Conservation (phyloP, 2,888 invertebrate species). For the Eupithecia subfuscata region DNA sequence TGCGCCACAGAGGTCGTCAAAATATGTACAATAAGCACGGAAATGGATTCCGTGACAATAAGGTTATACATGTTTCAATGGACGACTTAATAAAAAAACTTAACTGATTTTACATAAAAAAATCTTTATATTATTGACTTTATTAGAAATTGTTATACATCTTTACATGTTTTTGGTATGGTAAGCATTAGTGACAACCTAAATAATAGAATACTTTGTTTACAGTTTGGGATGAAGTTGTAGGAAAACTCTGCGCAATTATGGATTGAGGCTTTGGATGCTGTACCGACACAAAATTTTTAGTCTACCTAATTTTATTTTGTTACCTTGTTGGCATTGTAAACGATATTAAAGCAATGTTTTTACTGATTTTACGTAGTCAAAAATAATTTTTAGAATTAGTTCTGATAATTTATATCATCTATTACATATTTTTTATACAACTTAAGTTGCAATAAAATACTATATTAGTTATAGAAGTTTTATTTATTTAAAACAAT, state of each 20-base stretch:
- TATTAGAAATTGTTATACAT: neutral
- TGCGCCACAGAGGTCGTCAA: too few species aligned
- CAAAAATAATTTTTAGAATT: neutral
- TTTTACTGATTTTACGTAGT: neutral
- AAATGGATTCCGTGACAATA: too few species aligned
- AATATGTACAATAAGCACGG: too few species aligned
- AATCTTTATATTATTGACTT: too few species aligned
- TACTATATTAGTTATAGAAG: neutral
- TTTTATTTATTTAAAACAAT: neutral
- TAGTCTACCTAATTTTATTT: neutral
- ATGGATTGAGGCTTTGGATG: neutral
- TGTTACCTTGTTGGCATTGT: neutral
- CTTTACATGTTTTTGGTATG: neutral
- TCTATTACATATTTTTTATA: neutral
- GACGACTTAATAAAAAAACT: too few species aligned
- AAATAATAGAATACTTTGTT: neutral
- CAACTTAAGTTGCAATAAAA: neutral
- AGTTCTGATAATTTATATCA: neutral
- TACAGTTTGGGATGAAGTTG: neutral
- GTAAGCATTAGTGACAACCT: neutral
- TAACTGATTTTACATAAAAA: too few species aligned
- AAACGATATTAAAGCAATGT: neutral
- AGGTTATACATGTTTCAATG: too few species aligned
- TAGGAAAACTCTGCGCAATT: neutral
- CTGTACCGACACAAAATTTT: neutral